Base-by-base conservation (phyloP, 2,888 invertebrate genomes). In the Athetis lepigone region DNA sequence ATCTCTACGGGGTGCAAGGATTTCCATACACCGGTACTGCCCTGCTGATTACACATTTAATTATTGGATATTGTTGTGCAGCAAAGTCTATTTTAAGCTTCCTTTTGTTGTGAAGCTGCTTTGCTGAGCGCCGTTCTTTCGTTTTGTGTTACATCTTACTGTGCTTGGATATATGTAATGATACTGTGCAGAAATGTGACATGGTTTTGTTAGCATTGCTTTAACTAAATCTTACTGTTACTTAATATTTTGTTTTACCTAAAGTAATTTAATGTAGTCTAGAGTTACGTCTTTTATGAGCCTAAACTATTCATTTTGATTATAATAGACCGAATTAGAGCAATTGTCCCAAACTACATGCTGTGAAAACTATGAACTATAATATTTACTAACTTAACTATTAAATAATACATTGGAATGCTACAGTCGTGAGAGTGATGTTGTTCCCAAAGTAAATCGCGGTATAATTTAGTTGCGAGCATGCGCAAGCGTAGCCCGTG, bases 371-470 rank as follows among this genome's bases (percentile, higher is more conserved):
- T 23, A 13, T 49, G 29, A 39, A 64, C 18, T 18, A 6, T 7
- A 23, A 23, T n/a, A 9, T 50, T 39, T 11, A 19, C 25, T 29
- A 45, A 39, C 46, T 9, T 8, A 69, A 71, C 49, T 77, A 77
- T 80, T 79, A 73, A 67, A 56, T 39, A 71, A 66, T 60, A 76
- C 43, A 45, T 21, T 69, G 63, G 74, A 64, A 79, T 74, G 80
- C 79, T 71, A 57, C 78, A 74, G 61, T 84, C 87, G 88, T 86
- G 88, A 83, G 82, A 82, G 52, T 75, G 71, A 73, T 78, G 79
- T 57, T 75, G 76, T 84, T 80, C 77, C 64, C 71, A 80, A 84
- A 86, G 85, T 83, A 84, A 85, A 84, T 83, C 83, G 78, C 79
- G 72, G 79, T 70, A 83, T 83, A 86, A 85, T 85, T 84, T 83